Percentiles rank a stretch among this genome's conserved stretches.
Conservation (phyloP, 2,888 invertebrate species). For the Blomia tropicalis region DNA sequence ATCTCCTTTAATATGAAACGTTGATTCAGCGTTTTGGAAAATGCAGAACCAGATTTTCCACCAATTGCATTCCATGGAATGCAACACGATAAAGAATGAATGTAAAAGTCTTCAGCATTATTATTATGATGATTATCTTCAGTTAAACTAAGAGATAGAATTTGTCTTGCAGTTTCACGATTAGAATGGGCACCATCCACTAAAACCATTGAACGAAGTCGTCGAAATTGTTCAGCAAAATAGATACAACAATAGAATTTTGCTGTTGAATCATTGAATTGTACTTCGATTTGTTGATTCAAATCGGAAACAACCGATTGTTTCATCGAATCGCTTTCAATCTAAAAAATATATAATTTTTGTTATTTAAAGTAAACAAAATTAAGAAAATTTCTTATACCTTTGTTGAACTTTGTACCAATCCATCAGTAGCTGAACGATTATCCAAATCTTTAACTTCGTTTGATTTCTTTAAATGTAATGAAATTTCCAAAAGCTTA, state of each 20-base stretch:
- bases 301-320: background rate
- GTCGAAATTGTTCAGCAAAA: constrained; percentile 76
- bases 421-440: background rate
- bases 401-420: background rate
- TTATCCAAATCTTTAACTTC: background rate
- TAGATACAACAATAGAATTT: constrained; percentile 72
- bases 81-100: constrained; percentile 68
- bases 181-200: background rate
- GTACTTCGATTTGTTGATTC: constrained; percentile 36
- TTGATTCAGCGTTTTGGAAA: constrained; percentile 85
- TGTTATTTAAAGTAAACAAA: background rate
- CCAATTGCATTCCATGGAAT: constrained; percentile 83
- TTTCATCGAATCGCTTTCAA: constrained; percentile 15
- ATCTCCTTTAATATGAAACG: constrained; percentile 88
- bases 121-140: background rate
- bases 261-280: constrained; percentile 47
- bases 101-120: constrained; percentile 53
- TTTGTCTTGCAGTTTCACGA: background rate
- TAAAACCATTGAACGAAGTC: constrained; percentile 45
- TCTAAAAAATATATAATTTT: background rate
- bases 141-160: background rate
- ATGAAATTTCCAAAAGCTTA: constrained; percentile 41
- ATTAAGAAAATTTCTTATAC: too few relatives aligned
- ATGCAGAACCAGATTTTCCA: constrained; percentile 90
- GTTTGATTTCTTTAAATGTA: background rate